Base-by-base conservation (phyloP, 1,140 invertebrate species). In the Samia ricini region DNA sequence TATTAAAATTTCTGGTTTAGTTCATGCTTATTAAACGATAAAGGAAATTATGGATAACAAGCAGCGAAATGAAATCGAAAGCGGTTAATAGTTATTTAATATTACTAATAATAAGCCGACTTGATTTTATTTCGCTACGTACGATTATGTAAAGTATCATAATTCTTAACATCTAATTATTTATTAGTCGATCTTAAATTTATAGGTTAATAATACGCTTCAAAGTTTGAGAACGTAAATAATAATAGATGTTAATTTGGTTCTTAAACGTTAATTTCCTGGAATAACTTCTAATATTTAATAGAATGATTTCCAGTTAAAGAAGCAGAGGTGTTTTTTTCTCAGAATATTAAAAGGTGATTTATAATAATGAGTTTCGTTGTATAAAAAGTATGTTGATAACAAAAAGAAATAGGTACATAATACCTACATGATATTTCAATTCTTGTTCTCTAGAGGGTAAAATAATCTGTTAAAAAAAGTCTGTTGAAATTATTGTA, bases 151-250 rank as follows among this genome's bases (percentile, higher is more conserved):
- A 57, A 57, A 57, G 56, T 12, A n/a, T 21, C 51, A 64, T 71
- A 70, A 70, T 70, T 74, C 55, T 61, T 56, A 57, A 29, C 51
- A 49, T 59, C 21, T 67, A 63, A 63, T 71, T 69, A 36, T 36
- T 36, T 36, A 69, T 58, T 23, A 57, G n/a, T 59, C 66, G 64
- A 67, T 69, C 64, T 57, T 59, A 59, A 56, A 71, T 71, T 69
- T 74, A 71, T 67, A 61, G 61, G 67, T 61, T 71, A 71, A 74
- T 74, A 74, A 62, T 67, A 67, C 64, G 68, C 60, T 71, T 57
- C 26, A 36, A 63, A 26, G 20, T 15, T 52, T 21, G 19, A 21
- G 21, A 52, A 52, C n/a, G 21, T 52, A 23, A 21, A 21, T 51
- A 52, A 52, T 52, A 15, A 52, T 23, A 42, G 33, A 42, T 42